Evolutionary conservation across 2,113 vertebrate species (phyloP).

Genomic region (Pedionomus torquatus): DNA sequence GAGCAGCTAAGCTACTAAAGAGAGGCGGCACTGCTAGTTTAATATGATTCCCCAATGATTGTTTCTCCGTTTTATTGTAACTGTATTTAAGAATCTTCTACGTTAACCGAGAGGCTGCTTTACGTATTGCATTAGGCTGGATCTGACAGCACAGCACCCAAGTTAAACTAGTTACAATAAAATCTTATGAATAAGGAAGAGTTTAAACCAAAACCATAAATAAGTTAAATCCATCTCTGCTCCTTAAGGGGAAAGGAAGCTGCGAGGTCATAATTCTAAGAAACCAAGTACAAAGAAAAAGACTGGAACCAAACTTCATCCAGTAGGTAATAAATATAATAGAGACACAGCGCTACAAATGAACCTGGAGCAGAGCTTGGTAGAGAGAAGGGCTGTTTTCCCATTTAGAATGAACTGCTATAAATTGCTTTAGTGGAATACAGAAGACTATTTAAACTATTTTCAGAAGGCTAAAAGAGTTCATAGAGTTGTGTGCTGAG

Average conservation of each 20-base stretch:
- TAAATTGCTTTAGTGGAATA: not conserved
- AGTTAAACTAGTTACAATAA: slow-evolving; percentile 31
- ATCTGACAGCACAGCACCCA: not conserved
- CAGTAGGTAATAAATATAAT: not conserved
- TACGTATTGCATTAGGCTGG: not conserved
- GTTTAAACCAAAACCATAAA: slow-evolving; percentile 14
- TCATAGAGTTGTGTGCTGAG: not conserved
- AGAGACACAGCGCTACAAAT: not conserved
- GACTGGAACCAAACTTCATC: not conserved
- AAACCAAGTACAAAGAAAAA: not conserved
- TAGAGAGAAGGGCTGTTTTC: not conserved
- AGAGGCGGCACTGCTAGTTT: not conserved
- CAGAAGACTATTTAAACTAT: not conserved
- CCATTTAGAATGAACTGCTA: slow-evolving; percentile 31
- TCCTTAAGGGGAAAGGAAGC: not conserved
- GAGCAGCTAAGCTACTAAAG: slow-evolving; percentile 1
- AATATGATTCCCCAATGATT: not conserved
- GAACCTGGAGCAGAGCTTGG: slow-evolving; percentile 19
- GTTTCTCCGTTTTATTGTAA: not conserved
- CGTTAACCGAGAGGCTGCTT: not conserved
- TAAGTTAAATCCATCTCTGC: not conserved
- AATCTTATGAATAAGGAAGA: slow-evolving; percentile 17
- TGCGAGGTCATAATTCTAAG: not conserved
- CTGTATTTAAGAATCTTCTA: not conserved
- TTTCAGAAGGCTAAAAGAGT: not conserved